Base-by-base conservation (phyloP, 1,140 invertebrate species). In the Drosophila nannoptera region DNA sequence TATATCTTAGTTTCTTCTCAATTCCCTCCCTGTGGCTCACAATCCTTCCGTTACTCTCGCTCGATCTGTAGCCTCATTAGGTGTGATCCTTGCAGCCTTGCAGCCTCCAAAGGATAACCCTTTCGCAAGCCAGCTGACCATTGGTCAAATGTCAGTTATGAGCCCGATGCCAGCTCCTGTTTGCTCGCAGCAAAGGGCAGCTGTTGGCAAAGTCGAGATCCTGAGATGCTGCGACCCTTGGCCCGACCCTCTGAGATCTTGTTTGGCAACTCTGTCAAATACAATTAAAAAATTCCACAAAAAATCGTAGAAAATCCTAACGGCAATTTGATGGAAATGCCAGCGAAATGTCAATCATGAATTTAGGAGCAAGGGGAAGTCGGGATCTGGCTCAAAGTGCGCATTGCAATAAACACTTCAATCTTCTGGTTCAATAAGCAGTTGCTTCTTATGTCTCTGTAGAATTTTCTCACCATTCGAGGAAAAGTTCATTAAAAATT, bases 201-300 rank as follows among this genome's bases (percentile, higher is more conserved):
- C 75, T 78, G 78, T 59, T 60, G 65, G 55, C 53, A n/a, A 38
- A 65, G 5, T 31, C n/a, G 9, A 9, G 31, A 7, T 43, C 38
- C 12, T 40, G 45, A 59, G 64, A 56, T 71, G 50, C 63, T 68
- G 32, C 38, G 52, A 60, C 63, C 49, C 42, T 48, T 11, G n/a
- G 6, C 48, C 22, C 40, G 12, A 65, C 61, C 61, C 53, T 35
- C 35, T 9, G 71, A 71, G 73, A 84, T 86, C 81, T 84, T 84
- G 81, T 81, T 86, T 80, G 45, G 70, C 81, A 86, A 84, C 81
- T 84, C 73, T 84, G 81, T 77, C 80, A 84, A 77, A 73, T 62
- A 75, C 71, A 82, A 82, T 82, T 82, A 82, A 75, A 69, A 69
- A 54, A 75, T 2, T 22, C 33, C 33, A 71, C 61, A 75, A 48